phyloP scores from a whole-genome alignment of 2,113 vertebrate genomes.

The Tringa solitaria region DNA sequence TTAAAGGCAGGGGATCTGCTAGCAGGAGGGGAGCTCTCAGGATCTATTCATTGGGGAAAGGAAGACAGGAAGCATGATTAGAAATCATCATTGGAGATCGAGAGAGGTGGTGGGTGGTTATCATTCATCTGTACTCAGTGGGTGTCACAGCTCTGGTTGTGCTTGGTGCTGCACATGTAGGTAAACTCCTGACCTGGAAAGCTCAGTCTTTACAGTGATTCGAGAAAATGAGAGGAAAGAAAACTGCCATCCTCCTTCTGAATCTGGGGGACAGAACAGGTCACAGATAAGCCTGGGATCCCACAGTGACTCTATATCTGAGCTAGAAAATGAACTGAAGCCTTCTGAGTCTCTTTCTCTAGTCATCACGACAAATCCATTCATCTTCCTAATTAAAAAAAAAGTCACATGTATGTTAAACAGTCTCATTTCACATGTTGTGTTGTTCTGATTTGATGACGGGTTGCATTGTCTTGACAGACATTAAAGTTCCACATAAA shows the following conservation, averaged over 20 bases:
- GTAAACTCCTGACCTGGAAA: neutral
- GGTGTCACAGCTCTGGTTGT: neutral
- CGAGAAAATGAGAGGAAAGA: neutral
- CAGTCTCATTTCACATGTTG: neutral
- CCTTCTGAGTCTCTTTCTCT: neutral
- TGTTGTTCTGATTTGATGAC: neutral
- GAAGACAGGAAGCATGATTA: neutral
- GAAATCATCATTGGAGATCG: neutral
- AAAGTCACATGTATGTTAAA: neutral
- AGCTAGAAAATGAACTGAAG: neutral
- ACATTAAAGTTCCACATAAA: neutral
- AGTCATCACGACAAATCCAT: neutral
- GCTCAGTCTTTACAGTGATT: neutral
- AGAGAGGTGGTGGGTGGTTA: neutral
- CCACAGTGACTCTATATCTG: neutral
- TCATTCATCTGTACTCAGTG: rapidly evolving
- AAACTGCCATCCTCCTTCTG: neutral
- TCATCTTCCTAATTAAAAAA: neutral
- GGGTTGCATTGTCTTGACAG: neutral
- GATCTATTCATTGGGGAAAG: neutral
- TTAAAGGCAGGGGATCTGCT: neutral
- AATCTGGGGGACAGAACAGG: neutral
- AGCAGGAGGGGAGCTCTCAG: neutral
- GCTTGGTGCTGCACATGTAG: neutral
- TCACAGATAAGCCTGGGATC: neutral